These are phyloP conservation scores for Ginglymostoma cirratum DNA, from an alignment of 2,113 vertebrate species.

Conservation along the genomic window DNA sequence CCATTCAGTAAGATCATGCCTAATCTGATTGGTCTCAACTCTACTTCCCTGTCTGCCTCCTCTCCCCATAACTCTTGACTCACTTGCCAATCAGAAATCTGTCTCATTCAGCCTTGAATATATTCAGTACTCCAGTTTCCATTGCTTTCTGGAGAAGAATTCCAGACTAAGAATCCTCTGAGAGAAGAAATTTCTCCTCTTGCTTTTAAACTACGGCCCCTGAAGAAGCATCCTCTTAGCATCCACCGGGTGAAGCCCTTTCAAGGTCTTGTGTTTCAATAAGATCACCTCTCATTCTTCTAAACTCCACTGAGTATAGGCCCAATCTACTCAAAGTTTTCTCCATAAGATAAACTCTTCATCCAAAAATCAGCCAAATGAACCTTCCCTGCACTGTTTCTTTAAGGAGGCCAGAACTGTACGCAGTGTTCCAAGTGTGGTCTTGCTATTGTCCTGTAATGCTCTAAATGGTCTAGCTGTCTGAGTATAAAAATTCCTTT, in stretches of 20 bases:
- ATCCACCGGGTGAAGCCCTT: background rate
- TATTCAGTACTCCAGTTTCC: background rate
- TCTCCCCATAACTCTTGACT: no score
- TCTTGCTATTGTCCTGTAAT: background rate
- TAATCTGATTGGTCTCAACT: background rate
- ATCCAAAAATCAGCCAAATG: background rate
- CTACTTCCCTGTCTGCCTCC: background rate
- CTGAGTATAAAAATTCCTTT: background rate
- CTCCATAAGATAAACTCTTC: background rate
- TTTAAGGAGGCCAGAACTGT: background rate
- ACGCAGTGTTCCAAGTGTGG: background rate
- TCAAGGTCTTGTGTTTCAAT: no score
- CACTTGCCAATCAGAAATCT: background rate
- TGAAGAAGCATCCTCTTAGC: background rate
- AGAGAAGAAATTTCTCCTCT: no score
- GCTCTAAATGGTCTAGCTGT: background rate
- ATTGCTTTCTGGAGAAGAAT: background rate
- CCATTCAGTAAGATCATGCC: background rate
- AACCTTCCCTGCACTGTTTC: background rate
- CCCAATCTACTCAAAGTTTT: background rate
- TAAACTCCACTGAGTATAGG: background rate
- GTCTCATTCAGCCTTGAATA: background rate
- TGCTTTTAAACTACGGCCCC: no score
- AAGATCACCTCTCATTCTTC: background rate
- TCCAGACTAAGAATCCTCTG: no score